Conservation (phyloP, 2,888 invertebrate genomes). For the Thymelicus lineola region DNA sequence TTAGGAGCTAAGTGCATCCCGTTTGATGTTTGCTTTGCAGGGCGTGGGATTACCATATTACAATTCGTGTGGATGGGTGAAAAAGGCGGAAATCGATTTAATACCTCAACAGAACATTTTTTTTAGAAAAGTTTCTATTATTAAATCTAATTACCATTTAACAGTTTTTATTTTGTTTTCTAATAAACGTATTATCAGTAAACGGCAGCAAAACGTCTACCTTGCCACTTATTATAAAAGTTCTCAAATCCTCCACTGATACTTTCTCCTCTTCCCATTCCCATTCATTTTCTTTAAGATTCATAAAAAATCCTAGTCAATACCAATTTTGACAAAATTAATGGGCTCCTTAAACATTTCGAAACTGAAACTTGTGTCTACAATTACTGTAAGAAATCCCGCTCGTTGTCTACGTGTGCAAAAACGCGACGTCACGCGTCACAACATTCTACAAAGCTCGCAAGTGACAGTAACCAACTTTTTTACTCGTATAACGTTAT, state of each 20-base stretch:
- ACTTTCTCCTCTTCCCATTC: background rate
- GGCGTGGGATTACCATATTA: background rate
- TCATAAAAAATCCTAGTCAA: background rate
- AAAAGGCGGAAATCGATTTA: no score
- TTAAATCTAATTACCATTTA: no score
- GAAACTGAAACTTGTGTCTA: background rate
- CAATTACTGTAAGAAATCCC: background rate
- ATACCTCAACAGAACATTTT: no score
- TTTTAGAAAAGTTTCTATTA: no score
- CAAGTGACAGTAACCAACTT: slow-evolving; percentile 21
- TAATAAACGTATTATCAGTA: no score
- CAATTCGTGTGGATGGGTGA: no score
- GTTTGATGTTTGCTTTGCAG: background rate
- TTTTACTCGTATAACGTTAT: slow-evolving; percentile 1
- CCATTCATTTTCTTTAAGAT: background rate
- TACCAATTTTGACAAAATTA: background rate
- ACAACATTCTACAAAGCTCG: slow-evolving; percentile 11
- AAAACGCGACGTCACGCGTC: slow-evolving; percentile 5
- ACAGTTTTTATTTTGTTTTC: no score
- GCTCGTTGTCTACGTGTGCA: slow-evolving; percentile 1
- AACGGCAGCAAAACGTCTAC: no score
- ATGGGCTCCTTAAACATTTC: background rate
- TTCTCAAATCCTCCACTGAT: no score
- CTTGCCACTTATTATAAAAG: no score
- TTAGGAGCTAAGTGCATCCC: background rate